Conservation (phyloP, 2,888 invertebrate species). For the Liposcelis brunnea region DNA sequence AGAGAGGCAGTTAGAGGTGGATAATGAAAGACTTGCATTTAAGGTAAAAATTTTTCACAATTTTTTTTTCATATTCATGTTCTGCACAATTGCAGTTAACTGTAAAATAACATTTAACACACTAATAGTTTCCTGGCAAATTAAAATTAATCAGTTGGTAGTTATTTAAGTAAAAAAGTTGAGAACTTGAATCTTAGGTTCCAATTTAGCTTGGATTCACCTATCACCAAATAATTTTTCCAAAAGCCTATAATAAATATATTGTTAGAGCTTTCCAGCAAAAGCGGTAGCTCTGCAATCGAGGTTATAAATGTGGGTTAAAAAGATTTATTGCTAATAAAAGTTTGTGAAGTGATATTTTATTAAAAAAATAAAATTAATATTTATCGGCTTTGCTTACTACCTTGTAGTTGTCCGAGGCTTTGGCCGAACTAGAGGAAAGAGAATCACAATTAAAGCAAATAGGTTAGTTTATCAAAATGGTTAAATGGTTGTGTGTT, state of each 20-base stretch:
- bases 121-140: background rate
- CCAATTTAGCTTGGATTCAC: background rate
- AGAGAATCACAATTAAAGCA: constrained; percentile 22
- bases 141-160: too few relatives aligned
- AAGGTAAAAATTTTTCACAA: constrained; percentile 20
- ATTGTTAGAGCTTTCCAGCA: too few relatives aligned
- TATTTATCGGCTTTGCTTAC: background rate
- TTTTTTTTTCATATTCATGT: constrained; percentile 3
- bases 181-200: too few relatives aligned
- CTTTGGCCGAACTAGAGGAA: constrained; percentile 23
- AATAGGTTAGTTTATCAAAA: constrained; percentile 16
- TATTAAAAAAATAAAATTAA: too few relatives aligned
- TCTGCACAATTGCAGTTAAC: background rate
- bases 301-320: too few relatives aligned
- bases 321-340: too few relatives aligned
- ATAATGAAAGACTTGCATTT: constrained; percentile 26
- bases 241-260: background rate
- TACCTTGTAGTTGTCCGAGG: constrained; percentile 20
- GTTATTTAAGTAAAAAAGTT: too few relatives aligned
- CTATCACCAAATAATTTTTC: constrained; percentile 1
- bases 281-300: too few relatives aligned
- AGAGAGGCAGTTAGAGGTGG: constrained; percentile 24
- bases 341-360: too few relatives aligned
- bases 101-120: constrained; percentile 1
- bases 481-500: background rate